A percentile compares a stretch with the other conserved stretches of the same genome.
Evolutionary conservation across 2,797 vertebrate species (phyloP).

Genomic region (Lacerta bilineata): DNA sequence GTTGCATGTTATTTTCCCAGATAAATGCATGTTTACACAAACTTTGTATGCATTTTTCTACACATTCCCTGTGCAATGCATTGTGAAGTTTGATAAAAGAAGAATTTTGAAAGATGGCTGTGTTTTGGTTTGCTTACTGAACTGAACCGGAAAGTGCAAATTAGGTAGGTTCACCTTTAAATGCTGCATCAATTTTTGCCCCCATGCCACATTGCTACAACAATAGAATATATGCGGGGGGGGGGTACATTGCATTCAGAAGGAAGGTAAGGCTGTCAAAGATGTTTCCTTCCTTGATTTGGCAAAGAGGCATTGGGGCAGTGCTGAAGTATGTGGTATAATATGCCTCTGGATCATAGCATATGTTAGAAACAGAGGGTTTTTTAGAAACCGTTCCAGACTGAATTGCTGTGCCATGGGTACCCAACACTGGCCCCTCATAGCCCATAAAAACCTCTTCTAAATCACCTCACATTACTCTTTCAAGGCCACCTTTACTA

Average conservation of each 20-base stretch:
- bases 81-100: too few species aligned
- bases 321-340: not conserved
- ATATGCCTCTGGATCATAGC: not conserved
- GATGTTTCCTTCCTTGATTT: not conserved
- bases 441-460: not conserved
- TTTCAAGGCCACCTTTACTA: not conserved
- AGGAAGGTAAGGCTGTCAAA: not conserved
- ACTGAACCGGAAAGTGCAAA: too few species aligned
- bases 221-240: not conserved
- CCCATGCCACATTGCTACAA: not conserved
- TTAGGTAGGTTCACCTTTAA: too few species aligned
- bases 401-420: not conserved
- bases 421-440: not conserved
- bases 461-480: not conserved
- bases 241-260: not conserved
- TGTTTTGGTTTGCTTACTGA: too few species aligned
- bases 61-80: too few species aligned
- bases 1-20: too few species aligned
- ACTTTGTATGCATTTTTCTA: too few species aligned
- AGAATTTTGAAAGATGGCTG: too few species aligned
- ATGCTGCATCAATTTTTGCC: too few species aligned
- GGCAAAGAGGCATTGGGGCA: not conserved
- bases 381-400: not conserved
- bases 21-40: too few species aligned
- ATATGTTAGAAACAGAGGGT: not conserved